These are phyloP conservation scores for Furcifer pardalis DNA, from an alignment of 2,797 vertebrate genomes.

Conservation along the genomic window DNA sequence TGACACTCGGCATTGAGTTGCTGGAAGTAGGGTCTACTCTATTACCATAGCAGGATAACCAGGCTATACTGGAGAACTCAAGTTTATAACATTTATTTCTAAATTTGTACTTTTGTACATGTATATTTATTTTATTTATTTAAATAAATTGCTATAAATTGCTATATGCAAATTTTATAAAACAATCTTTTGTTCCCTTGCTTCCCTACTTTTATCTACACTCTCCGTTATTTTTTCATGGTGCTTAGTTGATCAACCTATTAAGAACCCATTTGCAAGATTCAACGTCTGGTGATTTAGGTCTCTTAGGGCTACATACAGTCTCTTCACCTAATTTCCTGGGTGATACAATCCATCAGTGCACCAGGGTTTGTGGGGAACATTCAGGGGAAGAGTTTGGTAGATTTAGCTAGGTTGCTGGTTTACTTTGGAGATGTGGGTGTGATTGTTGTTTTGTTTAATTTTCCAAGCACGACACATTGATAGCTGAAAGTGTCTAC, in stretches of 20 bases:
- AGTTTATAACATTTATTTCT: neutral
- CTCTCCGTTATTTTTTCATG: neutral
- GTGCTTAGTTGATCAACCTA: neutral
- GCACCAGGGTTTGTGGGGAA: neutral
- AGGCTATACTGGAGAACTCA: too few relatives aligned
- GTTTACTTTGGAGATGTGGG: neutral
- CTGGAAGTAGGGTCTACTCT: too few relatives aligned
- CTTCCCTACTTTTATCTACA: neutral
- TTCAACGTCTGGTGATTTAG: too few relatives aligned
- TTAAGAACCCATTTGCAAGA: neutral
- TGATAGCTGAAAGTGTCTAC: conserved; percentile 43
- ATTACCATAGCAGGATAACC: too few relatives aligned
- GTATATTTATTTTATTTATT: too few relatives aligned
- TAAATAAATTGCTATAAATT: too few relatives aligned
- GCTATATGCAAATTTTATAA: neutral
- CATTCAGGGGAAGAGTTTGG: neutral
- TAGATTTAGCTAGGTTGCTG: neutral
- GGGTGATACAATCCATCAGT: neutral
- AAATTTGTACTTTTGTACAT: neutral
- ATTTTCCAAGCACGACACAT: conserved; percentile 29
- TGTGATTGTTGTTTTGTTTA: conserved; percentile 16
- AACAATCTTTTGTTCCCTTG: neutral
- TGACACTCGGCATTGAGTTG: too few relatives aligned
- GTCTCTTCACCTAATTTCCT: neutral
- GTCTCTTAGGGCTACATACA: neutral